Evolutionary conservation across 2,797 vertebrate genomes (phyloP).

Genomic region (Syngnathus rostellatus): DNA sequence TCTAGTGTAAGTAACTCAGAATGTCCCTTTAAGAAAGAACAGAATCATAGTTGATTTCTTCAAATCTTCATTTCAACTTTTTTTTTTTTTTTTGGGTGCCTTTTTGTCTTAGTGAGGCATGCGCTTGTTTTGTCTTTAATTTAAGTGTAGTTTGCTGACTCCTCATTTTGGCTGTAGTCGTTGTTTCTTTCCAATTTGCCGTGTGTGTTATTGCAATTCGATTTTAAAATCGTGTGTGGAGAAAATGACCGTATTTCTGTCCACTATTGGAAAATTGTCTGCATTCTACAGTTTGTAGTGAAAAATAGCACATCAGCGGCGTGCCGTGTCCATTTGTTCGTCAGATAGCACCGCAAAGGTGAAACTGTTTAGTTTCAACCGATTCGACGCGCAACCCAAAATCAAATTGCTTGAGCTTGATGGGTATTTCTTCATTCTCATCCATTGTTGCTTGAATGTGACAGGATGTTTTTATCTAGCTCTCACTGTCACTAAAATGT

Average conservation of each 20-base stretch:
- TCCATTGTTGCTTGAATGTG: slow-evolving; percentile 30
- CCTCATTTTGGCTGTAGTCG: slow-evolving; percentile 1
- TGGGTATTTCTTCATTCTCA: slow-evolving; percentile 24
- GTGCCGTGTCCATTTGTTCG: background rate
- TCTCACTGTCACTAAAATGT: background rate
- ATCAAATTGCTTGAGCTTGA: slow-evolving; percentile 7
- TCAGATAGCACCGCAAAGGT: background rate
- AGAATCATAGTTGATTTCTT: slow-evolving; percentile 6
- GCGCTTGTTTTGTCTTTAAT: slow-evolving; percentile 43
- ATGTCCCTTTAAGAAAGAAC: slow-evolving; percentile 45
- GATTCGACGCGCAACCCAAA: background rate
- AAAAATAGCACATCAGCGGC: background rate
- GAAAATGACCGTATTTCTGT: background rate
- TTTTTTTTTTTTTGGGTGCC: slow-evolving; percentile 34
- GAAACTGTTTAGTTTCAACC: background rate
- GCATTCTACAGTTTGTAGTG: background rate
- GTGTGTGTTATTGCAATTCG: background rate
- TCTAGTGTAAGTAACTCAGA: slow-evolving; percentile 89
- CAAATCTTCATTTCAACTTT: background rate
- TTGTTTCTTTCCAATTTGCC: background rate
- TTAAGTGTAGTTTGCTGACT: slow-evolving; percentile 8
- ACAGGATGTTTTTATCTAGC: slow-evolving; percentile 11
- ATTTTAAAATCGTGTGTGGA: background rate
- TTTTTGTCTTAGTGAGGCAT: slow-evolving; percentile 51
- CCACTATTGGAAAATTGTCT: background rate